Evolutionary conservation across 2,797 vertebrate genomes (phyloP), one percentile per base, ranked within the genome.

Genomic region (Chelmon rostratus): DNA sequence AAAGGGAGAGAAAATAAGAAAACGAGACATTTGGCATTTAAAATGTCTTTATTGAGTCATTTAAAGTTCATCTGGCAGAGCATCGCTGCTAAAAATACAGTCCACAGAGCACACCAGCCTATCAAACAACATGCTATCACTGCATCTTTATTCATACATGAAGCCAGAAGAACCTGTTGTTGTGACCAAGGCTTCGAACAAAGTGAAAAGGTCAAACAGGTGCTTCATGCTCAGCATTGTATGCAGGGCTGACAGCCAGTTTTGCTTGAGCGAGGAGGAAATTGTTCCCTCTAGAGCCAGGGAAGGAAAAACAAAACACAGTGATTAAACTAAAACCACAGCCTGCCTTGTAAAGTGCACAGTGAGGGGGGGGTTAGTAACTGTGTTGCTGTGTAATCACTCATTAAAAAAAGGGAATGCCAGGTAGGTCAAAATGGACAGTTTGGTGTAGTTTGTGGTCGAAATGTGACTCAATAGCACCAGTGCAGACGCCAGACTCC

Each of bases 21-120:
- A 75, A 78, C 64, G 2, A 66, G 61, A 76, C 49, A 66, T 75
- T 64, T 87, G 83, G 83, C 83, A 76, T 87, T 88, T 86, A 23
- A 77, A 69, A 50, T 52, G 61, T 75, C 70, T 82, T 37, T 47
- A 50, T 65, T 61, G 40, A 76, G 62, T 83, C 50, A 71, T 72
- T 70, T 79, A 49, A 83, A 79, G 74, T 82, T 81, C 73, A 73
- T 5, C 23, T 56, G 25, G 57, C 68, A 18, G 35, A 75, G 13
- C 38, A 57, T 82, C 62, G 52, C 65, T 2, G 15, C 70, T 18
- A 49, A 76, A 62, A 38, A 52, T 49, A 25, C 19, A 18, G 50
- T 73, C 23, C 15, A 35, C 33, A 19, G n/a, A 84, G 61, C 54
- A 71, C 59, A 54, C 1, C 13, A 25, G 46, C 33, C 42, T 44